These are phyloP conservation scores for Globicephala melas DNA, from an alignment of 2,113 vertebrate species.

Conservation along the genomic window DNA sequence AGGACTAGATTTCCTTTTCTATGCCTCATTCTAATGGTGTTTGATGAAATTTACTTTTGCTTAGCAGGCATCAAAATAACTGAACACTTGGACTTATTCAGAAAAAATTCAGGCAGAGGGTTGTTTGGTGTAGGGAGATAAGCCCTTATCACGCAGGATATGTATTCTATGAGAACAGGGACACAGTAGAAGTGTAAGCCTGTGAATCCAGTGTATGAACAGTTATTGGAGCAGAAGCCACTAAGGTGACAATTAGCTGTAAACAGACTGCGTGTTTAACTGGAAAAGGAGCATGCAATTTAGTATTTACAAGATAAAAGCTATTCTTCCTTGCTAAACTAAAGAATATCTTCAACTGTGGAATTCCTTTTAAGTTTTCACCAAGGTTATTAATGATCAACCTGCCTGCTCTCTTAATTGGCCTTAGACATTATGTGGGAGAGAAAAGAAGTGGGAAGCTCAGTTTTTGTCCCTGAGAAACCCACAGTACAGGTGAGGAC, in stretches of 20 bases:
- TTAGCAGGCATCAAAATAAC: not conserved
- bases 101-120: not conserved
- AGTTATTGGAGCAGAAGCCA: constrained; percentile 1
- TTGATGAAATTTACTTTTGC: constrained; percentile 10
- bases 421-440: not conserved
- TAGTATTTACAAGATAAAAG: not conserved
- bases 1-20: not conserved
- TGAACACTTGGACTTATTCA: not conserved
- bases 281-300: not conserved
- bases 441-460: not conserved
- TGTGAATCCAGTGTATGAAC: not conserved
- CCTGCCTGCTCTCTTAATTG: not conserved
- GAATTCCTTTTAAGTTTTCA: not conserved
- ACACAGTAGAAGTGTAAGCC: not conserved
- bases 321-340: not conserved
- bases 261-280: constrained; percentile 43
- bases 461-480: not conserved
- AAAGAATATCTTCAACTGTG: constrained; percentile 14
- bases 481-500: not conserved
- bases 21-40: not conserved
- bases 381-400: not conserved
- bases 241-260: constrained; percentile 24
- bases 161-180: not conserved
- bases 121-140: not conserved
- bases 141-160: not conserved